A percentile compares a stretch with the other conserved stretches of the same genome.
These are phyloP conservation scores for Donacobius atricapilla DNA, from an alignment of 2,113 vertebrate species.

Conservation along the genomic window DNA sequence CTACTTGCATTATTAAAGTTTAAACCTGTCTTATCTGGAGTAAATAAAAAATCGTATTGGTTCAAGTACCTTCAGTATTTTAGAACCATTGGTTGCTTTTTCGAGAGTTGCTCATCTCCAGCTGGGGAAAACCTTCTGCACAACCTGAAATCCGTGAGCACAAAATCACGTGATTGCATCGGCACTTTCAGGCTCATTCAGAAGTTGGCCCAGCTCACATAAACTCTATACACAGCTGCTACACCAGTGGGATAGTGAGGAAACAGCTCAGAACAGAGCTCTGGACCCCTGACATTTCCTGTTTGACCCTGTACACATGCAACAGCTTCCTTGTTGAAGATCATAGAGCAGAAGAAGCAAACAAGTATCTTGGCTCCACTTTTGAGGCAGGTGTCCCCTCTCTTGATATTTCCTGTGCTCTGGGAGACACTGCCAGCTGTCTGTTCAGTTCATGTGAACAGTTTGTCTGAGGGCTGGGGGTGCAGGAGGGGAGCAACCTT, in stretches of 20 bases:
- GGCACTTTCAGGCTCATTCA: not conserved
- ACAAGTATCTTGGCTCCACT: constrained; percentile 59
- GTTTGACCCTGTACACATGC: constrained; percentile 52
- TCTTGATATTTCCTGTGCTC: constrained; percentile 55
- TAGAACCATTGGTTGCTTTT: not conserved
- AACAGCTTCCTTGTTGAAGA: constrained; percentile 39
- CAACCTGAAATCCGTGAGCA: not conserved
- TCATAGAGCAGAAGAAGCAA: constrained; percentile 57
- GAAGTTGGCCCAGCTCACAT: not conserved
- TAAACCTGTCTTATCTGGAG: not conserved
- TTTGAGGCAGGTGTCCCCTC: constrained; percentile 62
- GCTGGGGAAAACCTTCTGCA: not conserved
- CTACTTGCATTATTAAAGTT: not conserved
- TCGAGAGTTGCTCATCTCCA: not conserved
- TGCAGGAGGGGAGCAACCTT: not conserved
- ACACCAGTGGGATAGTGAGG: not conserved
- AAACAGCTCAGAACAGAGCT: constrained; percentile 6
- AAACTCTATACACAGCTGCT: constrained; percentile 30
- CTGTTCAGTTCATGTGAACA: not conserved
- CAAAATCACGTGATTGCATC: not conserved
- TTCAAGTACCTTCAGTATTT: not conserved
- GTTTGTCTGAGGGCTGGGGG: not conserved
- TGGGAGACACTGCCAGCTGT: constrained; percentile 41
- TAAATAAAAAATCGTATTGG: not conserved
- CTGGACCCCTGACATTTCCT: constrained; percentile 49